phyloP scores from a whole-genome alignment of 2,113 vertebrate genomes.

The Myotis lucifugus region DNA sequence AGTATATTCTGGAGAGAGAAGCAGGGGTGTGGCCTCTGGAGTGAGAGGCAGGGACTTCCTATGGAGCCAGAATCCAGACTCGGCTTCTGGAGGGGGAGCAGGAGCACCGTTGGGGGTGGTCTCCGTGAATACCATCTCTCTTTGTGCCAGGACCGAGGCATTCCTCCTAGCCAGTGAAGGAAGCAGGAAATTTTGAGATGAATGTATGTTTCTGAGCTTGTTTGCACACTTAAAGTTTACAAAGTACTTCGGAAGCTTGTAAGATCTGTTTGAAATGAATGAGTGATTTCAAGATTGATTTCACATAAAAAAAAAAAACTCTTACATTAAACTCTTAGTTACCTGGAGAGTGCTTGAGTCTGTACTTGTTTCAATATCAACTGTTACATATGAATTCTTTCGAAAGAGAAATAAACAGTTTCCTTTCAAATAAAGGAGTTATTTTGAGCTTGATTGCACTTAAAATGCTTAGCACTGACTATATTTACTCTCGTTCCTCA shows the following conservation, averaged over 20 bases:
- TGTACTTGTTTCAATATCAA: not conserved
- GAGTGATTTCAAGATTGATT: not conserved
- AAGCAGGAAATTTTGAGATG: not conserved
- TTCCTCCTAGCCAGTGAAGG: not conserved
- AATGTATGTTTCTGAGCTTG: not conserved
- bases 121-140: not conserved
- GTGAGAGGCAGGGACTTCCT: not conserved
- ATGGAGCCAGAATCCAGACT: not conserved
- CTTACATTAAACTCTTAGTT: not conserved
- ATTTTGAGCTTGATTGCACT: constrained; percentile 37
- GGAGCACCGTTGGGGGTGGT: too few relatives aligned
- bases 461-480: not conserved
- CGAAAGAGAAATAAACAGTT: constrained; percentile 1
- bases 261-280: constrained; percentile 1
- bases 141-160: not conserved
- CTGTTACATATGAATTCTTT: constrained; percentile 8
- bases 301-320: not conserved
- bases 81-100: not conserved
- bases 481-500: constrained; percentile 17
- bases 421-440: constrained; percentile 3
- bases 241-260: not conserved
- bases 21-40: not conserved
- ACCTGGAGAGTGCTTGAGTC: not conserved
- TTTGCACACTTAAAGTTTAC: not conserved
- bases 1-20: not conserved